These are phyloP conservation scores for Strix uralensis DNA, from an alignment of 2,113 vertebrate species.

Conservation along the genomic window DNA sequence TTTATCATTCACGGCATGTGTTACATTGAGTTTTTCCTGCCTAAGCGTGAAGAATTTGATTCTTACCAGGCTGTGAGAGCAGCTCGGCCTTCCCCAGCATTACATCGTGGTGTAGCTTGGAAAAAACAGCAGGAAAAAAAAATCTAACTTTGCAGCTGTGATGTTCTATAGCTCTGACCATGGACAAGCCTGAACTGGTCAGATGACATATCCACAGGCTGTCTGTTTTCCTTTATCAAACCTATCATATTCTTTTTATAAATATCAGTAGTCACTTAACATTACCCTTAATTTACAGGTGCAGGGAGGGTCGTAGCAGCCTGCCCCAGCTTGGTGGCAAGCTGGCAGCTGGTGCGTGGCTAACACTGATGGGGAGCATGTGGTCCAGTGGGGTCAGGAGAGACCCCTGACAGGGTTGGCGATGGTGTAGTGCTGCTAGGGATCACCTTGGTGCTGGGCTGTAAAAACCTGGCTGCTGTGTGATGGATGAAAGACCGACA, in stretches of 20 bases:
- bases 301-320: neutral
- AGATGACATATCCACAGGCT: neutral
- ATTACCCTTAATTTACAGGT: neutral
- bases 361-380: rapidly evolving
- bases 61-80: neutral
- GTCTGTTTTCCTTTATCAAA: neutral
- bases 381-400: neutral
- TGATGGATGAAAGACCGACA: neutral
- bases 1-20: neutral
- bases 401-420: rapidly evolving
- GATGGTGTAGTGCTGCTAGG: neutral
- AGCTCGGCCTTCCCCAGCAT: neutral
- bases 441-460: rapidly evolving
- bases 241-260: neutral
- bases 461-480: neutral
- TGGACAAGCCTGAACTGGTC: neutral
- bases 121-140: neutral
- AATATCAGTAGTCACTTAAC: neutral
- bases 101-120: neutral
- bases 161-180: rapidly evolving
- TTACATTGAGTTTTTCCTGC: neutral
- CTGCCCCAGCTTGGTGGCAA: rapidly evolving
- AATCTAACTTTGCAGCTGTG: neutral
- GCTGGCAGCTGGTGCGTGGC: rapidly evolving
- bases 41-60: neutral